A percentile compares a stretch with the other conserved stretches of the same genome.
Conservation (phyloP, 2,888 invertebrate genomes). For the Synanthedon tipuliformis region DNA sequence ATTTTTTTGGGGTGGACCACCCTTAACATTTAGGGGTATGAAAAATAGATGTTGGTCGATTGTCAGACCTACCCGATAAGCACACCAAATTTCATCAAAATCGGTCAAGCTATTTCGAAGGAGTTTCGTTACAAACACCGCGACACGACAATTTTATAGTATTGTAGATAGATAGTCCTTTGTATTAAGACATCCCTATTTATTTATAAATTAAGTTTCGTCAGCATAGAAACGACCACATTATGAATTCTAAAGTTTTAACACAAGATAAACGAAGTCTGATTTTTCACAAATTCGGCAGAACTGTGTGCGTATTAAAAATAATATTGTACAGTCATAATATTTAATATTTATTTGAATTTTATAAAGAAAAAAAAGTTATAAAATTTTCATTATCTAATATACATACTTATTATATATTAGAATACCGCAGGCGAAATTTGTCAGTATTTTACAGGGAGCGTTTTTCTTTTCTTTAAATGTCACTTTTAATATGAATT, state of each 20-base stretch:
- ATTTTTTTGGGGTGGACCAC: no score
- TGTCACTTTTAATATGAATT: no score
- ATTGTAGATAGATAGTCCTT: no score
- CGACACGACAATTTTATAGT: no score
- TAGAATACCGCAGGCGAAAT: background rate
- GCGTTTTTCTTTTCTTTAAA: no score
- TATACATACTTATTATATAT: background rate
- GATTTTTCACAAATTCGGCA: background rate
- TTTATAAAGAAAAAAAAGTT: background rate
- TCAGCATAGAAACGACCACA: conserved; percentile 22
- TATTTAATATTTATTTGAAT: background rate
- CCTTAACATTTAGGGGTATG: no score
- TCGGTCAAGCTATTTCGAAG: no score
- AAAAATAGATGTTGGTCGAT: no score
- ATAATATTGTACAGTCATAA: background rate
- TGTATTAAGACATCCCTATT: background rate
- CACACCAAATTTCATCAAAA: no score
- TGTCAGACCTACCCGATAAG: no score
- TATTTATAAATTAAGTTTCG: conserved; percentile 13
- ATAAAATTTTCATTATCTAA: background rate
- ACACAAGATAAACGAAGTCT: background rate
- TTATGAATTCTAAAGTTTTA: conserved; percentile 4
- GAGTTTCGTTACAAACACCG: no score
- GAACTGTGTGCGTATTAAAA: background rate
- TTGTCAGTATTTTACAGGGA: no score